Conservation (phyloP, 2,888 invertebrate genomes). For the Yponomeuta evonymella region DNA sequence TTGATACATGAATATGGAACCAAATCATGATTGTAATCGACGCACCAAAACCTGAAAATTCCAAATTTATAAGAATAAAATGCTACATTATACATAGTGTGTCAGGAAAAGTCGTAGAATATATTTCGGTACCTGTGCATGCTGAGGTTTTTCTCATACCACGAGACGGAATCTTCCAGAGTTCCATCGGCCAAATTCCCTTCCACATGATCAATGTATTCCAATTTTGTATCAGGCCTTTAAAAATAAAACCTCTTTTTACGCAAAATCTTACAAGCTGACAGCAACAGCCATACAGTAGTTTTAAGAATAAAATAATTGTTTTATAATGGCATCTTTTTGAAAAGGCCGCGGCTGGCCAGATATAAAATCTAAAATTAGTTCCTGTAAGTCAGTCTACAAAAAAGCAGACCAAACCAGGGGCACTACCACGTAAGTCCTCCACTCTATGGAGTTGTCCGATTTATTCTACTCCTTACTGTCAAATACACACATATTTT, state of each 20-base stretch:
- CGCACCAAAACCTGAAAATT: constrained; percentile 91
- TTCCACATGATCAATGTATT: constrained; percentile 96
- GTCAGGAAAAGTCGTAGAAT: neutral
- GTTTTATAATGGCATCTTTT: no score
- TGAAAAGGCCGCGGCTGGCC: no score
- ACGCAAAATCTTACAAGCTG: neutral
- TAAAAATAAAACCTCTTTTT: constrained; percentile 13
- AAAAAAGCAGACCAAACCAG: no score
- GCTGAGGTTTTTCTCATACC: constrained; percentile 81
- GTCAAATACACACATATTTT: no score
- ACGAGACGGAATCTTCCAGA: constrained; percentile 91
- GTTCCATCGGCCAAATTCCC: constrained; percentile 95
- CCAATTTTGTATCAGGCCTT: constrained; percentile 82
- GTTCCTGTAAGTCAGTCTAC: no score
- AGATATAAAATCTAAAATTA: no score
- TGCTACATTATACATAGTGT: neutral
- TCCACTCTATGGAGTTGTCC: no score
- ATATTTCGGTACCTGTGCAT: constrained; percentile 64
- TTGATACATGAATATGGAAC: constrained; percentile 95
- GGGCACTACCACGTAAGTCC: no score
- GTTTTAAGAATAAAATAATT: no score
- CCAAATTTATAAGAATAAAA: no score
- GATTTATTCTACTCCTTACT: no score
- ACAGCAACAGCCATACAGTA: no score
- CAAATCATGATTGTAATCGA: constrained; percentile 95